These are phyloP conservation scores for Indri indri DNA, from an alignment of 2,113 vertebrate species.

Conservation along the genomic window DNA sequence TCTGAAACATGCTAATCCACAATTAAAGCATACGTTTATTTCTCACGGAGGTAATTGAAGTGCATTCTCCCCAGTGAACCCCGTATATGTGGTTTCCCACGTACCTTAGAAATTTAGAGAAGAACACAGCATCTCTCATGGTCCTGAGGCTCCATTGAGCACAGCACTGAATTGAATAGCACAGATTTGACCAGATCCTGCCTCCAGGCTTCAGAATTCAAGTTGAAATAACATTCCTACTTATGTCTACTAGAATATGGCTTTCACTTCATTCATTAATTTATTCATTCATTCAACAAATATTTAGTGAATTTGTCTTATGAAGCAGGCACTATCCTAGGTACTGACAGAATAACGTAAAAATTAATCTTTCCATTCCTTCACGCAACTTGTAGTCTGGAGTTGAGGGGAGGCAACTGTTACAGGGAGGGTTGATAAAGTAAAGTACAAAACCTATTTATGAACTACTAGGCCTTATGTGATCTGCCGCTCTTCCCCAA, in stretches of 20 bases:
- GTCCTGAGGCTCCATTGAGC: background rate
- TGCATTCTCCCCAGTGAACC: background rate
- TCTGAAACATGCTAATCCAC: background rate
- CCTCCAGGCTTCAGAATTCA: background rate
- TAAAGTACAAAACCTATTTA: background rate
- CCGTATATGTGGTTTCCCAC: background rate
- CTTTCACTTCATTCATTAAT: background rate
- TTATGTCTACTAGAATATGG: background rate
- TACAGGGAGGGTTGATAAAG: background rate
- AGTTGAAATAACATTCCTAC: background rate
- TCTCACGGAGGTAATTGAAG: background rate
- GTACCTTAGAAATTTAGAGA: background rate
- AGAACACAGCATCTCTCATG: background rate
- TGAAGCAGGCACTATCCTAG: background rate
- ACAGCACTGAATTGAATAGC: background rate
- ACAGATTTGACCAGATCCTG: no score
- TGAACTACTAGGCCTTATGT: background rate
- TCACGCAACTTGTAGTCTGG: background rate
- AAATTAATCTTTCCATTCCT: background rate
- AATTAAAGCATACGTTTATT: background rate
- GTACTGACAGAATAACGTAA: background rate
- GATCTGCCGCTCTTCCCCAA: background rate
- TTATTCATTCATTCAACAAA: background rate
- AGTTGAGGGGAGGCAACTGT: no score
- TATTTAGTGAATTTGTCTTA: background rate